Conservation (phyloP, 2,113 vertebrate species). For the Gnathonemus echidnorhynchus region DNA sequence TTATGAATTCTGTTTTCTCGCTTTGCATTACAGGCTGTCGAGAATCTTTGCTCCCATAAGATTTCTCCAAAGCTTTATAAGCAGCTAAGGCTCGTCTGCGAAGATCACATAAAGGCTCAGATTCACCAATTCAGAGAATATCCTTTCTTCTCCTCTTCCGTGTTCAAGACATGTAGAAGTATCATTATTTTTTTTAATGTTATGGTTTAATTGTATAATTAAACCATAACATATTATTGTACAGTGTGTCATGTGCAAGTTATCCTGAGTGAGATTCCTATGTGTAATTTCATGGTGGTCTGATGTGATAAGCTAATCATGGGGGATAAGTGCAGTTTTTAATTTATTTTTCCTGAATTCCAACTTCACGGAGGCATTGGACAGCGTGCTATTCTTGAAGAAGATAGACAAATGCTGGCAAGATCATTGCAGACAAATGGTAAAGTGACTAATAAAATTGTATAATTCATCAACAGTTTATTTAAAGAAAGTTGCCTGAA, state of each 20-base stretch:
- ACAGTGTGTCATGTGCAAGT: not conserved
- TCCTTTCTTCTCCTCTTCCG: slow-evolving; percentile 63
- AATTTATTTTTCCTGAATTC: slow-evolving; percentile 67
- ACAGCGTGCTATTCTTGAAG: slow-evolving; percentile 97
- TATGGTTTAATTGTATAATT: not conserved
- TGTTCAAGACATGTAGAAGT: not conserved
- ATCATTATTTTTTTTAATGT: too few relatives aligned
- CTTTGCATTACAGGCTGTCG: slow-evolving; percentile 75
- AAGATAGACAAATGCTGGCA: slow-evolving; percentile 99
- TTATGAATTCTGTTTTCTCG: not conserved
- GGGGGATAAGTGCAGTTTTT: not conserved
- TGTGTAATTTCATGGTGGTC: not conserved
- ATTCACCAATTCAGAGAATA: slow-evolving; percentile 99
- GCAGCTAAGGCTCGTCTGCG: slow-evolving; percentile 90
- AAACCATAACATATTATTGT: not conserved
- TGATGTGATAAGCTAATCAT: not conserved
- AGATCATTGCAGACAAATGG: slow-evolving; percentile 99
- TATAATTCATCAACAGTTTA: not conserved
- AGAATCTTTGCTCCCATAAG: slow-evolving; percentile 98
- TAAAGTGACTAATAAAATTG: slow-evolving; percentile 45
- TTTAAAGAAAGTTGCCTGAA: not conserved
- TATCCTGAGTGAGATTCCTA: not conserved
- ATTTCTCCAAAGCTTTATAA: slow-evolving; percentile 97
- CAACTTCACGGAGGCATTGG: slow-evolving; percentile 79
- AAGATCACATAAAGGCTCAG: slow-evolving; percentile 98